Conservation (phyloP, 2,888 invertebrate species). For the Tachystola acroxantha region DNA sequence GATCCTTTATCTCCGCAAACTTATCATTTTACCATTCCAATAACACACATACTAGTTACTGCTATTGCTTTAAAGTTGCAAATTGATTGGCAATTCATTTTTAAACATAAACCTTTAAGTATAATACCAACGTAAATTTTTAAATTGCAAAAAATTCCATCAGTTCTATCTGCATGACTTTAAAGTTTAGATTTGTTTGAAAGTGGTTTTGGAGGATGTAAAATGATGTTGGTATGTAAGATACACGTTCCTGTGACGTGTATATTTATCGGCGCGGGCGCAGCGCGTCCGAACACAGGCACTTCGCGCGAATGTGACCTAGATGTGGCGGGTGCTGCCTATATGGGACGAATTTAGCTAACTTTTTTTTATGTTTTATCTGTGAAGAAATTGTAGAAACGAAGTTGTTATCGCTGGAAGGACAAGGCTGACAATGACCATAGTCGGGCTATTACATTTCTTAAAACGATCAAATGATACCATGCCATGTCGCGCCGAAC, state of each 20-base stretch:
- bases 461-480: too few relatives aligned
- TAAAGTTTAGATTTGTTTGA: constrained; percentile 13
- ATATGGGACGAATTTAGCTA: constrained; percentile 28
- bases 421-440: too few relatives aligned
- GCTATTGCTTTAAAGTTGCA: constrained; percentile 10
- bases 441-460: too few relatives aligned
- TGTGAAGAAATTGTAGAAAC: too few relatives aligned
- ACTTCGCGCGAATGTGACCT: constrained; percentile 68
- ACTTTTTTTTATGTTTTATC: too few relatives aligned
- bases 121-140: neutral
- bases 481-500: too few relatives aligned
- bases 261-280: constrained; percentile 64
- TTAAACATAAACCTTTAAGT: constrained; percentile 7
- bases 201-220: constrained; percentile 2
- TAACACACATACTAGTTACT: constrained; percentile 6
- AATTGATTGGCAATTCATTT: constrained; percentile 15
- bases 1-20: constrained; percentile 31
- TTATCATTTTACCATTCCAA: constrained; percentile 8
- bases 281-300: constrained; percentile 58
- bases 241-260: constrained; percentile 57
- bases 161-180: constrained; percentile 1
- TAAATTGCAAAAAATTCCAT: neutral
- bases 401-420: too few relatives aligned
- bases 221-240: constrained; percentile 17
- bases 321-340: constrained; percentile 41